Evolutionary conservation across 2,888 invertebrate genomes (phyloP), one percentile per base, ranked within the genome.

Genomic region (Chymomyza caudatula): DNA sequence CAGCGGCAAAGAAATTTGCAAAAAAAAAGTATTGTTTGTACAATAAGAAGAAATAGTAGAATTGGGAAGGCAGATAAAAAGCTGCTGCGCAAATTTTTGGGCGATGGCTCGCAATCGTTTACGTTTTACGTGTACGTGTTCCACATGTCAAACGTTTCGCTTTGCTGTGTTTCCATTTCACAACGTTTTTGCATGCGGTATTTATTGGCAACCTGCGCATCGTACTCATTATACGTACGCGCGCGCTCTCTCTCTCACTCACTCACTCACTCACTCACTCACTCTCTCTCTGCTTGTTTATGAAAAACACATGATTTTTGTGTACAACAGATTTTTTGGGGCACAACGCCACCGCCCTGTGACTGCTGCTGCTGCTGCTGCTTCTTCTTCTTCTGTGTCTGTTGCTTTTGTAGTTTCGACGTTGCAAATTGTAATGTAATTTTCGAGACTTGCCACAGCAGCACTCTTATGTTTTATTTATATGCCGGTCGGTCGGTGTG

Each of bases 31-130:
- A 25, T 25, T 29, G 29, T 22, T 57, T 44, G 57, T 20, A 44
- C 17, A 56, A 43, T 23, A 65, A 49, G 43, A 19, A 67, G 13
- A 44, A 43, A 60, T 62, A 58, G 55, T 15, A 37, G 19, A 55
- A 20, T 37, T 22, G 29, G 37, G 4, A 25, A 53, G 57, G 57
- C 70, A 74, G 77, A 69, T 74, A 77, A 71, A 77, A 86, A 78
- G 78, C 82, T 81, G 86, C 78, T 84, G 87, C 83, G 83, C 84
- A 86, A 86, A 79, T 83, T 86, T 84, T 84, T 76, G 83, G 83
- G 83, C 83, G 85, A 85, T 77, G 76, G 70, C 81, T 68, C 62
- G 49, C 13, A 15, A 17, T n/a, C 19, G 53, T 25, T 53, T 19
- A n/a, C 47, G 15, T 20, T 60, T 22, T 15, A 11, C n/a, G n/a